Evolutionary conservation across 1,140 invertebrate genomes (phyloP), one percentile per base, ranked within the genome.

Genomic region (Tetramorium alpestre): DNA sequence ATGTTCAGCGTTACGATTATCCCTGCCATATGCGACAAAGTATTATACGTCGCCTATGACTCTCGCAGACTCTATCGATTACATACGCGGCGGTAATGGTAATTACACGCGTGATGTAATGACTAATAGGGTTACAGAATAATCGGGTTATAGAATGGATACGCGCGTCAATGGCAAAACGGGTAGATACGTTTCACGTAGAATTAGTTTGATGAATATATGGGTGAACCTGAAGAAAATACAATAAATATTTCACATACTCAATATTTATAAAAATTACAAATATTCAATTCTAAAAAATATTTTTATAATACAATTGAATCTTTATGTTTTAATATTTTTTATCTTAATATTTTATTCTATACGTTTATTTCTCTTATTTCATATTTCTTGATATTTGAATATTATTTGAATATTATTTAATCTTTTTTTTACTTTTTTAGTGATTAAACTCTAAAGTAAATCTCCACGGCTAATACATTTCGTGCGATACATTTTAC

Each of bases 101-200:
- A 82, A 82, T 82, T 73, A 72, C 41, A 58, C 18, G 22, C 38
- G 16, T 41, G 67, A 62, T 84, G 28, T 84, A 75, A 75, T 47
- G 54, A 62, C 28, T 84, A 84, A 84, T 84, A 60, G 25, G 4
- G 25, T 84, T 82, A 41, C 38, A 47, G 28, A 80, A 67, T 84
- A 84, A 84, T 84, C 44, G 13, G 5, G 25, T 84, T 82, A 38
- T 0, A 22, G 28, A 54, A 67, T 47, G 10, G 44, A 38, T 78
- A 70, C 22, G 25, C 18, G 18, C 8, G 13, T 33, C 41, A 47
- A 16, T 58, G 25, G 38, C 38, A 33, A 28, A 60, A 41, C 18
- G 44, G 25, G 16, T 22, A 44, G n/a, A 62, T 25, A 7, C 13
- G 8, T 47, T 47, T 72, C 22, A 41, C 8, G 18, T 56, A 25